These are phyloP conservation scores for Caenorhabditis sp. DNA, from an alignment of 2,888 invertebrate genomes.

Conservation along the genomic window DNA sequence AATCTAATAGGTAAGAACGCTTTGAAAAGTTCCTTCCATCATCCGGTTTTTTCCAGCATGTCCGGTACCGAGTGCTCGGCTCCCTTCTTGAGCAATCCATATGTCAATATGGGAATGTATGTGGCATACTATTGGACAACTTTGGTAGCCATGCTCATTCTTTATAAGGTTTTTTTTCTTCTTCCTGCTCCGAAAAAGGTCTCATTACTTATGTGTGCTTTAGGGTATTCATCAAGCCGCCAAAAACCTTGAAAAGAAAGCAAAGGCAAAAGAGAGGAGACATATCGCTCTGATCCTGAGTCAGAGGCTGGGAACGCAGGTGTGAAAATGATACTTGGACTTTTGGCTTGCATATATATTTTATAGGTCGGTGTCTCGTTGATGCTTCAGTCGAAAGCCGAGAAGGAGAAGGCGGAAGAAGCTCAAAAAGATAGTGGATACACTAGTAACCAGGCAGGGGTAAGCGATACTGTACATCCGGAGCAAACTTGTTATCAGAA, in stretches of 20 bases:
- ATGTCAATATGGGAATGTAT: slow-evolving; percentile 83
- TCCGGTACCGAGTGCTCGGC: slow-evolving; percentile 80
- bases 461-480: slow-evolving; percentile 32
- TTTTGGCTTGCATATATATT: slow-evolving; percentile 30
- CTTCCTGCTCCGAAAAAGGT: slow-evolving; percentile 20
- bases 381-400: slow-evolving; percentile 79
- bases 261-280: slow-evolving; percentile 81
- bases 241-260: slow-evolving; percentile 82
- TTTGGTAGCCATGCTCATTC: slow-evolving; percentile 82
- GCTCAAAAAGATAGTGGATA: slow-evolving; percentile 65
- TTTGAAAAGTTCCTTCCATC: neutral
- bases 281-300: slow-evolving; percentile 81
- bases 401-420: slow-evolving; percentile 70
- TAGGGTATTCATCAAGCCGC: slow-evolving; percentile 83
- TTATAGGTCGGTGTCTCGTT: slow-evolving; percentile 81
- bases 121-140: slow-evolving; percentile 83
- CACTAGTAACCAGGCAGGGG: slow-evolving; percentile 70
- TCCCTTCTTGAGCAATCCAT: slow-evolving; percentile 82
- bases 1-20: slow-evolving; percentile 57
- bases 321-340: slow-evolving; percentile 52
- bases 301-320: slow-evolving; percentile 82
- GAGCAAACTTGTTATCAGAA: neutral
- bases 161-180: slow-evolving; percentile 79
- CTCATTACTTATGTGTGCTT: slow-evolving; percentile 40
- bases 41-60: slow-evolving; percentile 66